Conservation (phyloP, 2,888 invertebrate genomes). For the Acanthoscelides obtectus region DNA sequence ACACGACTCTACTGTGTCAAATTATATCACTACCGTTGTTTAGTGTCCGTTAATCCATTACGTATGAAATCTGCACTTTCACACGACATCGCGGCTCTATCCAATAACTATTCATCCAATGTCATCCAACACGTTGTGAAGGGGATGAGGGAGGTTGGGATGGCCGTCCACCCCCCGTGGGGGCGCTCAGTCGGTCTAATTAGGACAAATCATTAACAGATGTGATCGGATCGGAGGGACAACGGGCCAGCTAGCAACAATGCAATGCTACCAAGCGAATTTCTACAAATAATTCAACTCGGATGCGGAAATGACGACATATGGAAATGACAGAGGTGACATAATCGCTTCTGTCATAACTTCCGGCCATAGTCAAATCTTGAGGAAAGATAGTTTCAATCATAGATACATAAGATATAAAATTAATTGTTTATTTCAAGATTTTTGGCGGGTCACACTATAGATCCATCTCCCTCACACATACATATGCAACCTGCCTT, state of each 20-base stretch:
- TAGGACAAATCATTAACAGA: conserved; percentile 51
- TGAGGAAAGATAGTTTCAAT: no score
- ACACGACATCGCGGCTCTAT: background rate
- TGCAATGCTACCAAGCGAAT: conserved; percentile 40
- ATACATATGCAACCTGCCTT: no score
- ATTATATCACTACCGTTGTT: no score
- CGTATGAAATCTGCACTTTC: background rate
- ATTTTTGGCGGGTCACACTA: no score
- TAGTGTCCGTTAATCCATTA: background rate
- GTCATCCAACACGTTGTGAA: background rate
- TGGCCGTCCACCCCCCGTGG: background rate
- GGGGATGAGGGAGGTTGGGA: background rate
- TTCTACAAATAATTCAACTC: conserved; percentile 48
- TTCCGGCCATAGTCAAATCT: no score
- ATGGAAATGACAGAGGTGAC: conserved; percentile 33
- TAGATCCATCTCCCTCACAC: no score
- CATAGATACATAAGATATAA: no score
- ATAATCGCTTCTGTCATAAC: background rate
- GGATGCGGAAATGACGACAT: conserved; percentile 26
- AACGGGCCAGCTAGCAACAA: conserved; percentile 7
- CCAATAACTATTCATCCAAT: background rate
- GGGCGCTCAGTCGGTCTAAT: conserved; percentile 36
- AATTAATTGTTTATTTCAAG: no score
- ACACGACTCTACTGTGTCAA: no score
- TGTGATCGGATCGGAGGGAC: conserved; percentile 30